Base-by-base conservation (phyloP, 1,140 invertebrate genomes). In the Hycleus cichorii region DNA sequence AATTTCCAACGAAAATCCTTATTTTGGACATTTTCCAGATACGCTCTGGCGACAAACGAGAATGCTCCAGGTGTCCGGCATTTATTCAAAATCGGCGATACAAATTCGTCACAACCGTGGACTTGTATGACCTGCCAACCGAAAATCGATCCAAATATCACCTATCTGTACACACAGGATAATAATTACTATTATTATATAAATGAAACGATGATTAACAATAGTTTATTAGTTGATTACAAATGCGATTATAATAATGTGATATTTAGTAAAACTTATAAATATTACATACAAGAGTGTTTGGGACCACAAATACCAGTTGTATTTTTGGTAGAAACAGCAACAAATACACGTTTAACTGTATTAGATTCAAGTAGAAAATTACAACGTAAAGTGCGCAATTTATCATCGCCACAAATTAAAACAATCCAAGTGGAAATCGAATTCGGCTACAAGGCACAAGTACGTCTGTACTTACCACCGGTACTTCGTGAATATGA, bases 401-500 rank as follows among this genome's bases (percentile, higher is more conserved):
- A 65, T 40, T 58, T 71, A 12, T 68, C 70, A 2, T 26, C 60
- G 24, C 72, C 72, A 3, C 64, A 69, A 58, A 65, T 69, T 27
- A 72, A 72, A 58, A 65, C 61, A 24, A 69, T 79, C 53, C 70
- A 76, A 62, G 78, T 82, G 7, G 75, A 81, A 62, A 72, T 82
- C 6, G 77, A 80, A 56, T 74, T 70, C 25, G 77, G 75, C 4
- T 78, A 76, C 53, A 70, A 74, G 49, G 80, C 80, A 7, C 75
- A 79, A 47, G 87, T 91, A 0, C 78, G 85, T 7, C 76, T 92
- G 3, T 80, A 82, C 54, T 71, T 91, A 43, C 89, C 89, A 1
- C 87, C 87, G 0, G 85, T 86, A n/a, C 78, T 91, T 57, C 74
- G 85, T 49, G 88, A 90, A 66, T 83, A 88, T 45, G 88, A 93